Base-by-base conservation (phyloP, 2,888 invertebrate genomes). In the Lepidonotus clava region DNA sequence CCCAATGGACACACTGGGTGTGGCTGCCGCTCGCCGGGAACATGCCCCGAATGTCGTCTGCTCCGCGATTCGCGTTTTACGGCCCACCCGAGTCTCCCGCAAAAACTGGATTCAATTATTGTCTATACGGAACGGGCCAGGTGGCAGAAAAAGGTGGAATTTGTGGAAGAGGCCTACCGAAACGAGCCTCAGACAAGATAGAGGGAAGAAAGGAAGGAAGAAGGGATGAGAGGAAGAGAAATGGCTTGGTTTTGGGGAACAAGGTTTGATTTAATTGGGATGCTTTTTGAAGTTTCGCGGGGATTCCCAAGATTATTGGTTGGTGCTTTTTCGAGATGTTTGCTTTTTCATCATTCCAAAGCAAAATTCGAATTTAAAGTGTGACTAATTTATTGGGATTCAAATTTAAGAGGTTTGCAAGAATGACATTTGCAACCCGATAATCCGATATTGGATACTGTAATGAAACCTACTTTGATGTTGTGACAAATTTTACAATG, bases 91-190 rank as follows among this genome's bases (percentile, higher is more conserved):
- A 11, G 11, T 2, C 61, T n/a, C 61, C 24, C 28, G 28, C 61
- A 61, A 61, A 61, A 61, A 61, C 24, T 32, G 61, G 61, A 61
- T 61, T 61, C 61, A 61, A 61, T 61, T 61, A 61, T 61, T 61
- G 61, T 32, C 24, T 61, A 61, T 61, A 61, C 61, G 61, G 61
- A 61, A 61, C 24, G 61, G 61, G 11, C 2, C 14, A 32, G 18
- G 8, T 46, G 46, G 8, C 46, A 18, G 46, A n/a, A n/a, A n/a
- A n/a, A n/a, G n/a, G n/a, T n/a, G n/a, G n/a, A n/a, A n/a, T n/a
- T n/a, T n/a, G n/a, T n/a, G n/a, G n/a, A n/a, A n/a, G n/a, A n/a
- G n/a, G n/a, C n/a, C n/a, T n/a, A n/a, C n/a, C n/a, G n/a, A n/a
- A n/a, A n/a, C n/a, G n/a, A n/a, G n/a, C n/a, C n/a, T n/a, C n/a